Conservation (phyloP, 2,797 vertebrate species). For the Rhyacichthys aspro region DNA sequence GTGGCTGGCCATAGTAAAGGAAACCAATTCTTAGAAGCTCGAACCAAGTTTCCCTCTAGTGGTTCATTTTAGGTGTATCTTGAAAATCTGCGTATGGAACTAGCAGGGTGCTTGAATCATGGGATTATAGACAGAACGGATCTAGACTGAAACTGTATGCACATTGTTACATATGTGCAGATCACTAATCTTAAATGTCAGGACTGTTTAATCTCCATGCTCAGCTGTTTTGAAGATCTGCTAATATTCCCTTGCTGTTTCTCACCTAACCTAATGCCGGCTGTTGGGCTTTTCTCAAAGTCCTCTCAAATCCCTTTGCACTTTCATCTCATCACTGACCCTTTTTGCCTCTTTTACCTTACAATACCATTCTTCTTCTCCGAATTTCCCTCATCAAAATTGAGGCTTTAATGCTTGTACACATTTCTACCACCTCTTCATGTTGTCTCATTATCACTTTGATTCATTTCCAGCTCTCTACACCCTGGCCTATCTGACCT, state of each 20-base stretch:
- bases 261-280: neutral
- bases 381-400: neutral
- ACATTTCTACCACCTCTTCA: neutral
- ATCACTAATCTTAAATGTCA: conserved; percentile 15
- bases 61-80: conserved; percentile 41
- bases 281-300: neutral
- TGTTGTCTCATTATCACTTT: conserved; percentile 30
- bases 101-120: conserved; percentile 29
- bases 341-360: conserved; percentile 27
- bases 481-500: neutral
- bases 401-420: neutral
- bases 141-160: conserved; percentile 1
- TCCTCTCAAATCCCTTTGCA: neutral
- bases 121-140: conserved; percentile 29
- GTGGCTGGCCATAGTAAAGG: too few relatives aligned
- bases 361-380: conserved; percentile 13
- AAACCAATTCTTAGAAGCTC: too few relatives aligned
- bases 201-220: neutral
- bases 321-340: conserved; percentile 14
- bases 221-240: too few relatives aligned
- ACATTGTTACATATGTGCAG: conserved; percentile 5
- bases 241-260: too few relatives aligned
- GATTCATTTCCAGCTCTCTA: neutral
- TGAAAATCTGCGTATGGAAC: conserved; percentile 39
- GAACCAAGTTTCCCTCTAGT: neutral